Evolutionary conservation across 2,113 vertebrate species (phyloP).

Genomic region (Lethenteron reissneri): DNA sequence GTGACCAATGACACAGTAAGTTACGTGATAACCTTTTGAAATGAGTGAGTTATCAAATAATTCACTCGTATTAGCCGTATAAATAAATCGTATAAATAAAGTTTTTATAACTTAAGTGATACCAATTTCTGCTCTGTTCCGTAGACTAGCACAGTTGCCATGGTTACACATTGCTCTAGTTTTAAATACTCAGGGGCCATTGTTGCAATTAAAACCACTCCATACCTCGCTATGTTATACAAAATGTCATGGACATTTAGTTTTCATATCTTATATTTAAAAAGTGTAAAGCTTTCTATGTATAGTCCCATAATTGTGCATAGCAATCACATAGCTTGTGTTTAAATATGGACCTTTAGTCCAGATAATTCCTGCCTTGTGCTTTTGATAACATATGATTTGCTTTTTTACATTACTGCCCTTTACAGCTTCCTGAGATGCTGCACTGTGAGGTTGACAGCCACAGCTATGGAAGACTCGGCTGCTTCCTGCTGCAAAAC

Average conservation of each 20-base stretch:
- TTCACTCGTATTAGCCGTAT: no score
- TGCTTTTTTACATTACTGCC: not conserved
- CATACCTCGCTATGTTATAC: not conserved
- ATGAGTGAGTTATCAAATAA: no score
- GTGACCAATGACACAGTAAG: no score
- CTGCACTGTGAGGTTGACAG: slow-evolving; percentile 48
- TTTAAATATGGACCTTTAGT: not conserved
- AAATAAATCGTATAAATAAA: no score
- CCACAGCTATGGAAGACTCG: slow-evolving; percentile 9
- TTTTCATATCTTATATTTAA: not conserved
- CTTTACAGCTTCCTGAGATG: slow-evolving; percentile 74
- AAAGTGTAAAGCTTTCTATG: not conserved
- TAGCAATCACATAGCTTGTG: not conserved
- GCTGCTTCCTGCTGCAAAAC: slow-evolving; percentile 22
- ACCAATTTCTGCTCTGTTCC: no score
- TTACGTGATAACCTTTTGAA: no score
- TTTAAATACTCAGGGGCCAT: no score
- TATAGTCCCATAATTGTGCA: not conserved
- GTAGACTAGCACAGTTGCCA: no score
- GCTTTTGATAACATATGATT: slow-evolving; percentile 1
- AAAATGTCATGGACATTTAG: not conserved
- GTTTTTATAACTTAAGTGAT: no score
- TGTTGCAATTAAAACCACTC: no score
- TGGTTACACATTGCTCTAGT: no score
- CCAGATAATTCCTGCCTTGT: not conserved